These are phyloP conservation scores for Lithosia quadra DNA, from an alignment of 2,888 invertebrate genomes.

Conservation along the genomic window DNA sequence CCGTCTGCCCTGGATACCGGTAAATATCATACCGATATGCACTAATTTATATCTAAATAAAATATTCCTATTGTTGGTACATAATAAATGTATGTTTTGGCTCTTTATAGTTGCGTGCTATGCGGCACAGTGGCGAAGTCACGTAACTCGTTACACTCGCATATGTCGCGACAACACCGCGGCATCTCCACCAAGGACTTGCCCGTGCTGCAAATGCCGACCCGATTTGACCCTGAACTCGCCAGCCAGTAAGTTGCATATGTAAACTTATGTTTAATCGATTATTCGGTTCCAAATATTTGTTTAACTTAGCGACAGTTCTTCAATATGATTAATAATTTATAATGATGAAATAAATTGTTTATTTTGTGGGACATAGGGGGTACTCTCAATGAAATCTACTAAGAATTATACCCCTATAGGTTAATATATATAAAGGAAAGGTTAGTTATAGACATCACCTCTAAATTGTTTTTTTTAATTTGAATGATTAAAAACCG, in stretches of 20 bases:
- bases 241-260: slow-evolving; percentile 89
- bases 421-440: too few relatives aligned
- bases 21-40: slow-evolving; percentile 45
- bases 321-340: neutral
- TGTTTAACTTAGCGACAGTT: neutral
- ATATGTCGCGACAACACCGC: slow-evolving; percentile 97
- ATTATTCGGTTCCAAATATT: neutral
- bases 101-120: slow-evolving; percentile 90
- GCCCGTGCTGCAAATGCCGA: slow-evolving; percentile 97
- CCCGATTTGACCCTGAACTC: slow-evolving; percentile 95
- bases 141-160: slow-evolving; percentile 96
- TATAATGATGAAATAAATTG: neutral
- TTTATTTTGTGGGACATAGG: neutral
- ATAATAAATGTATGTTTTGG: neutral
- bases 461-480: too few relatives aligned
- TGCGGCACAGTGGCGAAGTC: slow-evolving; percentile 98
- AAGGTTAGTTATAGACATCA: too few relatives aligned
- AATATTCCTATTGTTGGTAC: neutral
- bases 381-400: neutral
- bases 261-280: neutral
- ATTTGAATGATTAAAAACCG: neutral
- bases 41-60: neutral
- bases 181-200: slow-evolving; percentile 97
- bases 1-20: slow-evolving; percentile 95
- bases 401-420: too few relatives aligned